Conservation (phyloP, 2,113 vertebrate genomes). For the Alosa alosa region DNA sequence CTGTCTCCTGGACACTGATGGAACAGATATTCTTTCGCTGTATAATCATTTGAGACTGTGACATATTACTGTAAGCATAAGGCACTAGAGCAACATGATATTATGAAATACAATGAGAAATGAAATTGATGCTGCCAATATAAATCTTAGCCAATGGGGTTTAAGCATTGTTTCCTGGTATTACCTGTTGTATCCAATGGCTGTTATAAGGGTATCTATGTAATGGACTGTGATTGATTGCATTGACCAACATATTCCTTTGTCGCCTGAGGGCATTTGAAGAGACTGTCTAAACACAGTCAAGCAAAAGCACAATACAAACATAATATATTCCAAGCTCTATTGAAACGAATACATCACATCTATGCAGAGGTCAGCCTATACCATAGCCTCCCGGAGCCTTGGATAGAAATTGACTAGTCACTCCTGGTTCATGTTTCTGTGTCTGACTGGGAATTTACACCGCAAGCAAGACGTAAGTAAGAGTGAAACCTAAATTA, state of each 20-base stretch:
- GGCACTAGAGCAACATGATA: background rate
- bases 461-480: no score
- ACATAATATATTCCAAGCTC: background rate
- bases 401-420: background rate
- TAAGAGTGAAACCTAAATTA: no score
- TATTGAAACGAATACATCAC: constrained; percentile 39
- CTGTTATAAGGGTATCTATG: constrained; percentile 36
- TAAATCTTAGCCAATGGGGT: constrained; percentile 12
- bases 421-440: background rate
- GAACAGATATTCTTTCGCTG: background rate
- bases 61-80: constrained; percentile 6
- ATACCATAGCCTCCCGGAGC: background rate
- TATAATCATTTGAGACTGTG: background rate
- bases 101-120: constrained; percentile 34
- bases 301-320: background rate
- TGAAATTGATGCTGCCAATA: constrained; percentile 27
- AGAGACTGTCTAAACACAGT: constrained; percentile 21
- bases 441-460: background rate
- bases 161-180: constrained; percentile 16
- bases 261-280: constrained; percentile 17
- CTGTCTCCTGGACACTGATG: background rate
- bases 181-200: constrained; percentile 24
- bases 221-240: constrained; percentile 52
- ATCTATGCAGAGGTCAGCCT: constrained; percentile 44
- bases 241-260: constrained; percentile 23